phyloP scores from a whole-genome alignment of 2,888 invertebrate genomes.

The Drosophila neotestacea region DNA sequence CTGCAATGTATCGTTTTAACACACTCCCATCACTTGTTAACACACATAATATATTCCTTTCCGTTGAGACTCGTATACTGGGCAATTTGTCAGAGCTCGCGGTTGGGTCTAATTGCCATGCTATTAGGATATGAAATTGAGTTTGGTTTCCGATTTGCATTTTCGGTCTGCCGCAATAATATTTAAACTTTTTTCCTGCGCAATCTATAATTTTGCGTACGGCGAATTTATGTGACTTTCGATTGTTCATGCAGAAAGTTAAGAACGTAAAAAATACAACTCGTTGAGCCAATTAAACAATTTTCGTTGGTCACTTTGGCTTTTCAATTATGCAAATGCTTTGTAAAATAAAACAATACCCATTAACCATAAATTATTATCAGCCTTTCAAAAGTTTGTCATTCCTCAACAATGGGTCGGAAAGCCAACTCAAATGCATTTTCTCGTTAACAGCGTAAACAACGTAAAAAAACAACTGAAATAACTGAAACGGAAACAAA shows the following conservation, averaged over 20 bases:
- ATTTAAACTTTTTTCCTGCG: constrained; percentile 32
- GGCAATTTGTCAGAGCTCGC: constrained; percentile 14
- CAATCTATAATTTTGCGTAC: constrained; percentile 13
- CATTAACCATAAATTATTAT: constrained; percentile 45
- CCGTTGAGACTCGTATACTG: background rate
- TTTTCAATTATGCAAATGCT: constrained; percentile 67
- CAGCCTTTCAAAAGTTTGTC: constrained; percentile 17
- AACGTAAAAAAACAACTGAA: background rate
- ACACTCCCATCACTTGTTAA: background rate
- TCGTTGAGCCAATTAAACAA: constrained; percentile 23
- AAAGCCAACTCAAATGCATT: constrained; percentile 19
- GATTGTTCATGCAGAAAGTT: constrained; percentile 24
- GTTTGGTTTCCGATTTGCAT: constrained; percentile 46
- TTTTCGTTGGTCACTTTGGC: constrained; percentile 42
- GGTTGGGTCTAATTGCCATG: constrained; percentile 42
- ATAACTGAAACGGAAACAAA: background rate
- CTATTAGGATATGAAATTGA: constrained; percentile 37
- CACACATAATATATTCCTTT: background rate
- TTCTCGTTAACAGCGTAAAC: background rate
- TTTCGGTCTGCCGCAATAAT: constrained; percentile 40
- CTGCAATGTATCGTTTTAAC: background rate
- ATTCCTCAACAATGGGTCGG: constrained; percentile 1
- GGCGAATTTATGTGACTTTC: constrained; percentile 40
- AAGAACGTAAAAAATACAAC: constrained; percentile 3
- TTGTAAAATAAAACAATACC: constrained; percentile 27